phyloP scores from a whole-genome alignment of 2,797 vertebrate species.

The Myotis planiceps region DNA sequence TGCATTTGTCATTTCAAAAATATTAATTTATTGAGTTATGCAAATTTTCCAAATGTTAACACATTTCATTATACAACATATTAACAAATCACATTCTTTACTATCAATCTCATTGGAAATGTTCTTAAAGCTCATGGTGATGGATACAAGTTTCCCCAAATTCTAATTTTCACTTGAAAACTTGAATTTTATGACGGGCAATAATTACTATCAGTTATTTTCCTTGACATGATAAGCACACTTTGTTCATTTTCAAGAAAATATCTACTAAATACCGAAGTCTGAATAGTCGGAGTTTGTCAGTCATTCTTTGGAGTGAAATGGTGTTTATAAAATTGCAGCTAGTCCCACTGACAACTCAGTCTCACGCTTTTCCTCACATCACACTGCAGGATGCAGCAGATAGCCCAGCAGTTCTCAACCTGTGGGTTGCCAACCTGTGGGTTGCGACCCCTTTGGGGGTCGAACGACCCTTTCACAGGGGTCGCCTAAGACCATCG shows the following conservation, averaged over 20 bases:
- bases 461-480: too few species aligned
- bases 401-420: too few species aligned
- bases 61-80: background rate
- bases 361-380: background rate
- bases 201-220: conserved; percentile 44
- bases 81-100: conserved; percentile 31
- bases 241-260: conserved; percentile 57
- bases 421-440: too few species aligned
- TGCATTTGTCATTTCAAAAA: conserved; percentile 6
- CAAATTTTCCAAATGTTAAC: background rate
- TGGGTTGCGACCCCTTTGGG: too few species aligned
- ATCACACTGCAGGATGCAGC: background rate
- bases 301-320: conserved; percentile 15
- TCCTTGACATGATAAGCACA: conserved; percentile 31
- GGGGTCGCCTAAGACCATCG: too few species aligned
- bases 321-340: background rate
- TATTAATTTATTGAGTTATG: background rate
- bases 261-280: background rate
- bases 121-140: conserved; percentile 20
- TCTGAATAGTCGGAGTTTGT: conserved; percentile 8
- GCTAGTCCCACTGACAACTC: background rate
- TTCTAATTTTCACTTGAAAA: conserved; percentile 43
- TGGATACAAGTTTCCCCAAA: background rate
- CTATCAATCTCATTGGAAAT: background rate
- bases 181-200: conserved; percentile 32